Percentiles rank a stretch among this genome's conserved stretches.
These are phyloP conservation scores for Anoplolepis gracilipes DNA, from an alignment of 1,140 invertebrate genomes.

Conservation along the genomic window DNA sequence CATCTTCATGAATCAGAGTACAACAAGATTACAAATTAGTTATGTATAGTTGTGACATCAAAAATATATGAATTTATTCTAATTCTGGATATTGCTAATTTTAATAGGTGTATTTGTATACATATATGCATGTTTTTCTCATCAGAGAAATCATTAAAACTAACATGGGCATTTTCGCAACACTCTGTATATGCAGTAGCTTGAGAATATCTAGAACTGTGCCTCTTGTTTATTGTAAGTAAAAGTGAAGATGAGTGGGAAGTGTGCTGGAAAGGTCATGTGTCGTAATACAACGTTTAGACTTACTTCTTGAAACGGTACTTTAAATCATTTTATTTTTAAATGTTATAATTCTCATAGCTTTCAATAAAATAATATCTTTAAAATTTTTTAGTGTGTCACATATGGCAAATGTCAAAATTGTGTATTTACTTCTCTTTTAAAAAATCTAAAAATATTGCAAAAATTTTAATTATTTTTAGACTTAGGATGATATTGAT, in stretches of 20 bases:
- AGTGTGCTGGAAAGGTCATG: constrained; percentile 74
- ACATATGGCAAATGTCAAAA: not conserved
- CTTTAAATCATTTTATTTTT: not conserved
- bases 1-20: not conserved
- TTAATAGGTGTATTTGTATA: not conserved
- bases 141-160: not conserved
- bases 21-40: not conserved
- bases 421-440: not conserved
- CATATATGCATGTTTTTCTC: not conserved
- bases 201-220: constrained; percentile 33
- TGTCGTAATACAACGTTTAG: constrained; percentile 69
- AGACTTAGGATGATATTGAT: not conserved
- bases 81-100: not conserved
- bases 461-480: not conserved
- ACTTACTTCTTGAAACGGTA: constrained; percentile 6
- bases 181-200: not conserved
- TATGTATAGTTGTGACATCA: not conserved
- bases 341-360: not conserved
- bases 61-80: not conserved
- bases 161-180: not conserved
- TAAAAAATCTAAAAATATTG: not conserved
- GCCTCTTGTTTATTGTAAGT: constrained; percentile 72
- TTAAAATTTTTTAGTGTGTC: not conserved
- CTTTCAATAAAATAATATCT: not conserved
- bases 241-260: constrained; percentile 79